Evolutionary conservation across 1,140 invertebrate genomes (phyloP).

Genomic region (Anastatus disparis): DNA sequence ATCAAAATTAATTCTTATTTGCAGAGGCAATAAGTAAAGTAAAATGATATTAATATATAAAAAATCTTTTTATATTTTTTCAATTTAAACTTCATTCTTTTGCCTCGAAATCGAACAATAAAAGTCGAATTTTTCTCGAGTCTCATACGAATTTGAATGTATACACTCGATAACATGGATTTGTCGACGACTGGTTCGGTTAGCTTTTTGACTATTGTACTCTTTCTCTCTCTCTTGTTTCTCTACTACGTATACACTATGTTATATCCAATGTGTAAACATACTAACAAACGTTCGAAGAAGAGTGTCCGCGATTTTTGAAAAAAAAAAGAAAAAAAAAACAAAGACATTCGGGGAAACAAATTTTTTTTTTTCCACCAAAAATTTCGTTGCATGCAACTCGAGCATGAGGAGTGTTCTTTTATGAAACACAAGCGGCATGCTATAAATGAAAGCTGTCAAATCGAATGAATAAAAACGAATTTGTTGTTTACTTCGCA

Average conservation of each 20-base stretch:
- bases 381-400: neutral
- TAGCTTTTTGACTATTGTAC: constrained; percentile 13
- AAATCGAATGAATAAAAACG: neutral
- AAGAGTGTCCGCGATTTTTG: neutral
- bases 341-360: constrained; percentile 11
- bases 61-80: neutral
- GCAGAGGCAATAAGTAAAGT: too few species aligned
- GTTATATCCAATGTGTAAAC: constrained; percentile 7
- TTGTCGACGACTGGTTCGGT: neutral
- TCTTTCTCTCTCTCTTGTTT: too few species aligned
- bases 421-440: neutral
- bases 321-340: too few species aligned
- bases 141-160: neutral
- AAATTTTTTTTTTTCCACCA: constrained; percentile 5
- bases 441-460: neutral
- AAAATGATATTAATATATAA: too few species aligned
- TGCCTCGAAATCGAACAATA: neutral
- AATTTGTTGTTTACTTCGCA: neutral
- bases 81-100: constrained; percentile 5
- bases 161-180: neutral
- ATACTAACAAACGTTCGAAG: constrained; percentile 17
- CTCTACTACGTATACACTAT: neutral
- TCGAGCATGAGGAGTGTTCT: neutral
- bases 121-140: constrained; percentile 1
- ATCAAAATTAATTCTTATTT: too few species aligned